These are phyloP conservation scores for Drosophila repleta DNA, from an alignment of 1,140 invertebrate genomes.

Conservation along the genomic window DNA sequence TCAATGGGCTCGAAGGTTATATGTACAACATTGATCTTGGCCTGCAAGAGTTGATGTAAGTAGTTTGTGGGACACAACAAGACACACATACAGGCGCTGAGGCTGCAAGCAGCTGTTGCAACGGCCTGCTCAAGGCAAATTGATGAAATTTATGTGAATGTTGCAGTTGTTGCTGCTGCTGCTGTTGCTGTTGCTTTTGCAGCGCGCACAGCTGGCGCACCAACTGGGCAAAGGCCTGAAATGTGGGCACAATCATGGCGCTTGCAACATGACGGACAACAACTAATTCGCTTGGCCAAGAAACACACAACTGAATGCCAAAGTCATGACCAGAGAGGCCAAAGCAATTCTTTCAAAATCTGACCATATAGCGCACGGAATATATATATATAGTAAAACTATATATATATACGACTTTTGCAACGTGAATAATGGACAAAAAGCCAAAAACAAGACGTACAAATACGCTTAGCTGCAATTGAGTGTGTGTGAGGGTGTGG, in stretches of 20 bases:
- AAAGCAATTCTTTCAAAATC: conserved; percentile 35
- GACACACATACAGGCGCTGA: conserved; percentile 65
- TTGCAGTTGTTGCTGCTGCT: conserved; percentile 16
- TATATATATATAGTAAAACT: background rate
- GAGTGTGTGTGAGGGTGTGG: conserved; percentile 19
- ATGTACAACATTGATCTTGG: conserved; percentile 81
- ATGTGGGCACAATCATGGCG: conserved; percentile 70
- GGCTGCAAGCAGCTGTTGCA: conserved; percentile 45
- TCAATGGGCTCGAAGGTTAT: conserved; percentile 79
- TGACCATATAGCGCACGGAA: conserved; percentile 39
- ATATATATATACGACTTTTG: conserved; percentile 18
- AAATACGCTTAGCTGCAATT: conserved; percentile 48
- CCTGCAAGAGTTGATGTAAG: conserved; percentile 66
- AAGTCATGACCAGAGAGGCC: conserved; percentile 66
- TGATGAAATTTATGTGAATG: conserved; percentile 47
- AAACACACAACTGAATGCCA: conserved; percentile 46
- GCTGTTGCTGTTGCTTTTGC: conserved; percentile 48
- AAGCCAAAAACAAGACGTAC: conserved; percentile 29
- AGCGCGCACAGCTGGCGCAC: conserved; percentile 66
- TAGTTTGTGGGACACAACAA: conserved; percentile 28
- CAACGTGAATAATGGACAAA: conserved; percentile 32
- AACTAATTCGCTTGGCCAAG: conserved; percentile 40
- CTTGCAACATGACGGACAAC: conserved; percentile 7
- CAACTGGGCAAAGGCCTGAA: conserved; percentile 67
- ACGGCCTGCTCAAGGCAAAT: conserved; percentile 30